These are phyloP conservation scores for Drosophila paracracens DNA, from an alignment of 2,888 invertebrate genomes.

Conservation along the genomic window DNA sequence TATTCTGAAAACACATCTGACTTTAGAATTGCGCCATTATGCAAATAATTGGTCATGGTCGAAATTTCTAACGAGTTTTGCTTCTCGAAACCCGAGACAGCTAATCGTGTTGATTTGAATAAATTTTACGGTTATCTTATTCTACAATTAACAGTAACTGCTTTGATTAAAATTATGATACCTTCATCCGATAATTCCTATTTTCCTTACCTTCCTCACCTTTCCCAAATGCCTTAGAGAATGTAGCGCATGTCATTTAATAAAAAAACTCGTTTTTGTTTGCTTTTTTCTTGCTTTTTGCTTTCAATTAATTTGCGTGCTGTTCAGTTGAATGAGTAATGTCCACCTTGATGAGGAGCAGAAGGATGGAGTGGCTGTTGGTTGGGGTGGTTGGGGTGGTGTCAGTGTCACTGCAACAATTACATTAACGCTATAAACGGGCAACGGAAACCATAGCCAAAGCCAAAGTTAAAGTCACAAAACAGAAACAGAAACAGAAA, in stretches of 20 bases:
- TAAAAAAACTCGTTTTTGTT: conserved; percentile 18
- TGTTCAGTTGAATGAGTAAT: conserved; percentile 66
- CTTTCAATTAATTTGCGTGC: conserved; percentile 62
- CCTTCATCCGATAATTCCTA: background rate
- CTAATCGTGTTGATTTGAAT: background rate
- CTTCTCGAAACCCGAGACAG: background rate
- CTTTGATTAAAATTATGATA: background rate
- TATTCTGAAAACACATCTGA: background rate
- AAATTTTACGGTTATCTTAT: background rate
- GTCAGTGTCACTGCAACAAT: conserved; percentile 58
- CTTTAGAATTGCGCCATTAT: background rate
- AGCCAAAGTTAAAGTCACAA: conserved; percentile 48
- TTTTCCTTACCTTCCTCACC: too few relatives aligned
- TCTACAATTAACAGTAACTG: background rate
- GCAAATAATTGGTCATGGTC: background rate
- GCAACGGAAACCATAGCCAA: conserved; percentile 22
- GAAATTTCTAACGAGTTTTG: background rate
- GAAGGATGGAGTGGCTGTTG: conserved; percentile 10
- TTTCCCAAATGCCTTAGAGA: conserved; percentile 14
- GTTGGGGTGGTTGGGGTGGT: conserved; percentile 34
- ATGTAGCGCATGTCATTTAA: conserved; percentile 47
- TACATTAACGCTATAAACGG: conserved; percentile 34
- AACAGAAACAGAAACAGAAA: conserved; percentile 17
- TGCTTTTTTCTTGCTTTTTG: conserved; percentile 32
- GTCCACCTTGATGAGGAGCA: conserved; percentile 52